These are phyloP conservation scores for Neodon shergylaensis DNA, from an alignment of 2,113 vertebrate species.

Conservation along the genomic window DNA sequence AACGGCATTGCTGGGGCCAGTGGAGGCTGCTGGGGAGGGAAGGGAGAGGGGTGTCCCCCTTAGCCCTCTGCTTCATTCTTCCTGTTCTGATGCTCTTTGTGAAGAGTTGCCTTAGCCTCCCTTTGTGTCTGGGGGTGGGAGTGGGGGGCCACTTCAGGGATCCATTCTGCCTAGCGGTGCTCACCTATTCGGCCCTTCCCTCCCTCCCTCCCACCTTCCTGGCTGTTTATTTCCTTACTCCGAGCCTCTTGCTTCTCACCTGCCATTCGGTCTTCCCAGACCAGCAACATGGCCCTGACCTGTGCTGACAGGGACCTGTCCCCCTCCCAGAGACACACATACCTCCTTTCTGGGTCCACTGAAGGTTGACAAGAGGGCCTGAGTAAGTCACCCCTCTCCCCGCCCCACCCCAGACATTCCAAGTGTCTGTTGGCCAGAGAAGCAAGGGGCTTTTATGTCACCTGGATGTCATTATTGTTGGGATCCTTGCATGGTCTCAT, in stretches of 20 bases:
- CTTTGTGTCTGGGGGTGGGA: background rate
- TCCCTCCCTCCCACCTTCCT: background rate
- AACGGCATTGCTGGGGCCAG: background rate
- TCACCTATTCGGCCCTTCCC: background rate
- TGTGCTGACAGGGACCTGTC: background rate
- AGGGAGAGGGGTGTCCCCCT: background rate
- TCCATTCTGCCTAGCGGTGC: background rate
- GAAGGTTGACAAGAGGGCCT: background rate
- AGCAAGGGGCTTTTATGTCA: background rate
- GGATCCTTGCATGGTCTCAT: background rate
- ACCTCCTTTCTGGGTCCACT: background rate
- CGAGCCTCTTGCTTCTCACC: background rate
- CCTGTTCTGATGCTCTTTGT: constrained; percentile 48
- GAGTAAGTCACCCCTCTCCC: background rate
- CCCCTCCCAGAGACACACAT: background rate
- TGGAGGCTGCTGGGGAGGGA: constrained; percentile 23
- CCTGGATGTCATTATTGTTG: background rate
- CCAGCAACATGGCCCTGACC: background rate
- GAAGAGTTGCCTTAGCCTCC: background rate
- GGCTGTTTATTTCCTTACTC: background rate
- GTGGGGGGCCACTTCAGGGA: background rate
- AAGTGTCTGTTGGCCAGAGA: background rate
- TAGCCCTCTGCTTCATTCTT: constrained; percentile 16
- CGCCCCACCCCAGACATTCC: background rate
- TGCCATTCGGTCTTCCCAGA: background rate